Evolutionary conservation across 2,797 vertebrate species (phyloP).

Genomic region (Rousettus madagascariensis): DNA sequence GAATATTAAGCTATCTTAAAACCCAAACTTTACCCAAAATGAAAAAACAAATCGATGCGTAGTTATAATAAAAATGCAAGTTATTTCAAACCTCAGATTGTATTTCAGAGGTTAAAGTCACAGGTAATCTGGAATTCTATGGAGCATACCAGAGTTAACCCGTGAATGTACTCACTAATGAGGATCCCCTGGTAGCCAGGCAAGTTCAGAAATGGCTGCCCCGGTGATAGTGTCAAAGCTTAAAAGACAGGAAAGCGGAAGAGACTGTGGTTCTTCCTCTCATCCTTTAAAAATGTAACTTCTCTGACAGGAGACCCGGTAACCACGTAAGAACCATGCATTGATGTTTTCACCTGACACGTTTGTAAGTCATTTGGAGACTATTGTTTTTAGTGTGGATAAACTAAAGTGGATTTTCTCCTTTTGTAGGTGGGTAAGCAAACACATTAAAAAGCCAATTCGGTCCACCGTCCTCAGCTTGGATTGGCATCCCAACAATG

Average conservation of each 20-base stretch:
- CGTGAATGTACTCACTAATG: not conserved
- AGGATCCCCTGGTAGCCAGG: not conserved
- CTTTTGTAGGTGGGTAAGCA: conserved; percentile 96
- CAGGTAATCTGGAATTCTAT: not conserved
- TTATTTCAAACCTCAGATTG: conserved; percentile 17
- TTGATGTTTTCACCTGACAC: not conserved
- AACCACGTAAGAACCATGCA: not conserved
- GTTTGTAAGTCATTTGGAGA: not conserved
- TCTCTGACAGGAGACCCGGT: not conserved
- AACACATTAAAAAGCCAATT: conserved; percentile 99
- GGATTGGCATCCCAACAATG: conserved; percentile 99
- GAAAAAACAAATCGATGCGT: conserved; percentile 13
- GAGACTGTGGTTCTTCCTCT: not conserved
- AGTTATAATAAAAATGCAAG: conserved; percentile 10
- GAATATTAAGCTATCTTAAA: conserved; percentile 18
- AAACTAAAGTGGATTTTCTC: not conserved
- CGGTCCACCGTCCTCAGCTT: conserved; percentile 98
- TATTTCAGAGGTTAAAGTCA: not conserved
- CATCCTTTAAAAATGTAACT: not conserved
- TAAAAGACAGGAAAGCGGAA: not conserved
- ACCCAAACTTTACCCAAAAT: not conserved
- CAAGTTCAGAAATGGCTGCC: not conserved
- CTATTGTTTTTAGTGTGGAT: not conserved
- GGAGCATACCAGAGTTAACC: not conserved
- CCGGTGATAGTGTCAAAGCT: not conserved